These are phyloP conservation scores for Mobula birostris DNA, from an alignment of 2,113 vertebrate genomes.

Conservation along the genomic window DNA sequence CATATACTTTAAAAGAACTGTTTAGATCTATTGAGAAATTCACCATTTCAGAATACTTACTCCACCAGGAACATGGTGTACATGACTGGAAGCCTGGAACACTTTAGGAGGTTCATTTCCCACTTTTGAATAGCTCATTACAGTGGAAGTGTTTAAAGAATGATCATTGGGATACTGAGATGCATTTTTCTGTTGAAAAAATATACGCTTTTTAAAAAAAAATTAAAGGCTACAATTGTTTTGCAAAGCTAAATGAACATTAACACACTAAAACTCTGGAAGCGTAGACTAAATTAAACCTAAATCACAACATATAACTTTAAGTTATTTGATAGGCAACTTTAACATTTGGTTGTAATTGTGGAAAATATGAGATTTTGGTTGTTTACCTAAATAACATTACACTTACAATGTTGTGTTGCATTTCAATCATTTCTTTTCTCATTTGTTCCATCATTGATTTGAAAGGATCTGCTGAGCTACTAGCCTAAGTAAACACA, in stretches of 20 bases:
- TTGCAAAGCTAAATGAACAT: not conserved
- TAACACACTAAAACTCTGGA: not conserved
- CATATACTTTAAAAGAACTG: not conserved
- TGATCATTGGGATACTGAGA: constrained; percentile 62
- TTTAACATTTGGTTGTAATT: not conserved
- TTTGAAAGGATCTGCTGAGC: constrained; percentile 64
- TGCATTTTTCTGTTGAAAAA: constrained; percentile 62
- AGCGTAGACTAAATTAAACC: not conserved
- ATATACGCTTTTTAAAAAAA: not conserved
- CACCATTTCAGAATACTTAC: constrained; percentile 55
- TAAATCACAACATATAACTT: not conserved
- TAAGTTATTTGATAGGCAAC: not conserved
- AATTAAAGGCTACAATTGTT: not conserved
- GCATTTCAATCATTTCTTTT: constrained; percentile 69
- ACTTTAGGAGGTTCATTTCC: constrained; percentile 82
- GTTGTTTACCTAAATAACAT: not conserved
- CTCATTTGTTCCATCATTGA: constrained; percentile 76
- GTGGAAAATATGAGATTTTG: not conserved
- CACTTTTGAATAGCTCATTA: constrained; percentile 82
- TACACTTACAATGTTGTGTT: constrained; percentile 74
- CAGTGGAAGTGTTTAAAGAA: constrained; percentile 80
- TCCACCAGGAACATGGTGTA: constrained; percentile 75
- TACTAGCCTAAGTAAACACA: constrained; percentile 47
- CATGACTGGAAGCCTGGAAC: constrained; percentile 77
- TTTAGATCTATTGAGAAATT: not conserved